A percentile compares a stretch with the other conserved stretches of the same genome.
phyloP scores from a whole-genome alignment of 2,797 vertebrate species.

The Lagodon rhomboides region DNA sequence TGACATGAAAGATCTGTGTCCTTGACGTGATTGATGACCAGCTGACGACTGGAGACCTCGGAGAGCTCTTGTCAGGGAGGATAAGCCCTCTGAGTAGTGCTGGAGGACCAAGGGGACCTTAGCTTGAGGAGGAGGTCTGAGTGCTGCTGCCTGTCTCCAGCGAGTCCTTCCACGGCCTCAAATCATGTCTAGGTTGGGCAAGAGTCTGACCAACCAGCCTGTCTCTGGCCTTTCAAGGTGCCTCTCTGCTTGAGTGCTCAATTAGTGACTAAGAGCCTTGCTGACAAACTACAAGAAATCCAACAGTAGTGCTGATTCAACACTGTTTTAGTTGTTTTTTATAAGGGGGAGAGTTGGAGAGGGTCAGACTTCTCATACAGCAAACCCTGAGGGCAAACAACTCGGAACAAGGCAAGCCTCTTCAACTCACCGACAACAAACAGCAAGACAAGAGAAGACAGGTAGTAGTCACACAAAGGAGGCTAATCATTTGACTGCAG shows the following conservation, averaged over 20 bases:
- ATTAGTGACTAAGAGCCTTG: constrained; percentile 64
- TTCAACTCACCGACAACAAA: constrained; percentile 58
- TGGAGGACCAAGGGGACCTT: constrained; percentile 41
- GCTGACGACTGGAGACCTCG: constrained; percentile 39
- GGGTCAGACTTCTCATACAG: not conserved
- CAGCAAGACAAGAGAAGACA: constrained; percentile 53
- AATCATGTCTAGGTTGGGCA: constrained; percentile 37
- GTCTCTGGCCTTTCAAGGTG: constrained; percentile 55
- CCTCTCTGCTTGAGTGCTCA: constrained; percentile 66
- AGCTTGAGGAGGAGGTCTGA: constrained; percentile 58
- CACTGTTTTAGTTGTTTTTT: constrained; percentile 23
- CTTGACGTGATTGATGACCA: constrained; percentile 75
- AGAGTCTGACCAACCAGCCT: constrained; percentile 42
- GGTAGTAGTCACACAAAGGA: constrained; percentile 62
- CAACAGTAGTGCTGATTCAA: constrained; percentile 42
- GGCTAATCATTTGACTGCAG: constrained; percentile 57
- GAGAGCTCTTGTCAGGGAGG: constrained; percentile 66
- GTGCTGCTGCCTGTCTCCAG: constrained; percentile 66
- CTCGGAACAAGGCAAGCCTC: constrained; percentile 47
- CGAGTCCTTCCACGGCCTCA: constrained; percentile 37
- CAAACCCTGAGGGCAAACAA: constrained; percentile 50
- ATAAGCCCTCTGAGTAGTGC: constrained; percentile 61
- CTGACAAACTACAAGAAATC: constrained; percentile 42
- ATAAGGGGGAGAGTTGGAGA: not conserved
- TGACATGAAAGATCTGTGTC: constrained; percentile 59